Evolutionary conservation across 1,140 invertebrate genomes (phyloP).

Genomic region (Araneus ventricosus): DNA sequence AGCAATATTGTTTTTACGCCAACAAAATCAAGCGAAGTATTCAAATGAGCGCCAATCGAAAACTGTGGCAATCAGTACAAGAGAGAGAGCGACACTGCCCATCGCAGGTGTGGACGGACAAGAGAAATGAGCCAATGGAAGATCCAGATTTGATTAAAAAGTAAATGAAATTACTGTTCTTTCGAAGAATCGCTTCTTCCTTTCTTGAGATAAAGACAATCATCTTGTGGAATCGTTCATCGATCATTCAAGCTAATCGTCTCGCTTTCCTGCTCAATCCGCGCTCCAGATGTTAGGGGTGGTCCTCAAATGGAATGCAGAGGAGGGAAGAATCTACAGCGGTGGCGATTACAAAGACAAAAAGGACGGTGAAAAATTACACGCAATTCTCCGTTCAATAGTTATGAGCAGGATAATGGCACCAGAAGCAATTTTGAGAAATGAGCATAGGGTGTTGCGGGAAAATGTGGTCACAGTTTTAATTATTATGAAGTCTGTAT

Average conservation of each 20-base stretch:
- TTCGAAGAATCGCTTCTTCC: neutral
- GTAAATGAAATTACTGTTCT: conserved; percentile 69
- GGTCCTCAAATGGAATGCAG: conserved; percentile 42
- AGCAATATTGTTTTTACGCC: neutral
- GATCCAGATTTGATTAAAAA: conserved; percentile 60
- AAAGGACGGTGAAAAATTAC: neutral
- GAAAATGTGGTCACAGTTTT: too few relatives aligned
- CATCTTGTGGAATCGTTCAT: conserved; percentile 54
- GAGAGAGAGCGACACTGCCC: neutral
- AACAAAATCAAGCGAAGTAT: neutral
- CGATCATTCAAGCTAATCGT: conserved; percentile 61
- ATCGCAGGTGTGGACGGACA: conserved; percentile 34
- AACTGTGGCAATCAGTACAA: neutral
- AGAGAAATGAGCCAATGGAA: neutral
- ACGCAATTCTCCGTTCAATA: neutral
- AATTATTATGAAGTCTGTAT: too few relatives aligned
- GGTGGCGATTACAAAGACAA: neutral
- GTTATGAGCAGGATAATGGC: neutral
- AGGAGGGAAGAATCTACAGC: neutral
- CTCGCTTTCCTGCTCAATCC: neutral
- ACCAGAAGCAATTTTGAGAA: too few relatives aligned
- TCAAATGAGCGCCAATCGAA: neutral
- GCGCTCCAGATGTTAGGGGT: conserved; percentile 36
- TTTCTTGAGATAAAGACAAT: conserved; percentile 57
- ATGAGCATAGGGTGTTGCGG: too few relatives aligned